Evolutionary conservation across 2,113 vertebrate species (phyloP).

Genomic region (Laticauda colubrina): DNA sequence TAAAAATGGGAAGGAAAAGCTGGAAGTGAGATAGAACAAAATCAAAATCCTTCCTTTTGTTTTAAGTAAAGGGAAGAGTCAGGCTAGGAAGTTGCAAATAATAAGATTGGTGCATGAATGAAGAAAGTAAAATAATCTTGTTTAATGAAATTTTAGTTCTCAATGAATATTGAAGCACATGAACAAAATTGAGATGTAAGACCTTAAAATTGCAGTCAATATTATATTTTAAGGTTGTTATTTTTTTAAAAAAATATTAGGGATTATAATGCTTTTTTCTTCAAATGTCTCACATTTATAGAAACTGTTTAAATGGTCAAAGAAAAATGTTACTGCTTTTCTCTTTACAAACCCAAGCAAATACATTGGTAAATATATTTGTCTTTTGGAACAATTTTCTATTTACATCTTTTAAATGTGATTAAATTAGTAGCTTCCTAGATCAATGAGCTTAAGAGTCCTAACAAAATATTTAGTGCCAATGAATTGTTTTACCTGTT

Average conservation of each 20-base stretch:
- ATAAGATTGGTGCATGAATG: background rate
- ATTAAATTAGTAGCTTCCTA: background rate
- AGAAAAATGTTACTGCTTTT: background rate
- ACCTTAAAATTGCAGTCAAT: background rate
- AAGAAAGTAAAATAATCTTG: background rate
- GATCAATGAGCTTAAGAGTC: slow-evolving; percentile 1
- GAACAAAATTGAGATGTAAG: background rate
- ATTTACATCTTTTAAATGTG: background rate
- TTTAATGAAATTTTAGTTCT: background rate
- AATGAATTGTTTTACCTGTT: background rate
- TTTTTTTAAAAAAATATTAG: background rate
- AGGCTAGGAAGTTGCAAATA: background rate
- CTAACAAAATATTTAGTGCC: background rate
- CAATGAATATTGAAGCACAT: background rate
- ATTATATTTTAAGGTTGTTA: background rate
- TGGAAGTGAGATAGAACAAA: background rate
- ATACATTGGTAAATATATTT: background rate
- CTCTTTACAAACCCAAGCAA: background rate
- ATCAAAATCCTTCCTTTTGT: background rate
- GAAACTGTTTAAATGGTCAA: background rate
- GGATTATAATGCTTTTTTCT: background rate
- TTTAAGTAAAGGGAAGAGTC: background rate
- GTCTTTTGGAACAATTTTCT: background rate
- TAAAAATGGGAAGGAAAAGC: background rate
- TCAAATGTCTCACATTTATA: background rate